Percentiles rank a stretch among this genome's conserved stretches.
These are phyloP conservation scores for Anagrus nilaparvatae DNA, from an alignment of 1,140 invertebrate genomes.

Conservation along the genomic window DNA sequence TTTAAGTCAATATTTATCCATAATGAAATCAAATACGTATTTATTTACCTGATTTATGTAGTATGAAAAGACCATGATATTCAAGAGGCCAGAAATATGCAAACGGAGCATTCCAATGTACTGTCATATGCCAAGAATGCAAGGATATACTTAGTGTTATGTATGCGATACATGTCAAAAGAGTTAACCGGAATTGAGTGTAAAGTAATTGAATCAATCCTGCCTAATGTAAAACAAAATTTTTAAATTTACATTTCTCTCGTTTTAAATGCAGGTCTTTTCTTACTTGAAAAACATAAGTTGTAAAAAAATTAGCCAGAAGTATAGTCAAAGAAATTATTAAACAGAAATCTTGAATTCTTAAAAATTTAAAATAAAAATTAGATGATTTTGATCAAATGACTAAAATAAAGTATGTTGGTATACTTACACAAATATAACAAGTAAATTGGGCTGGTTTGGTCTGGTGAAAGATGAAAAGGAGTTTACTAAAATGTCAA, in stretches of 20 bases:
- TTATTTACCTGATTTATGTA: conserved; percentile 50
- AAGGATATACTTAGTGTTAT: conserved; percentile 45
- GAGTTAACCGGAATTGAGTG: conserved; percentile 49
- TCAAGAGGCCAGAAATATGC: conserved; percentile 43
- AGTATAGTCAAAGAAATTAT: conserved; percentile 53
- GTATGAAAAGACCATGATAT: conserved; percentile 48
- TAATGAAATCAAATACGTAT: background rate
- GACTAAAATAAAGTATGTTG: background rate
- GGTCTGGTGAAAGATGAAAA: conserved; percentile 32
- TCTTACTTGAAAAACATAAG: conserved; percentile 62
- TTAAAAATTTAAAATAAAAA: conserved; percentile 34
- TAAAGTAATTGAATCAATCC: conserved; percentile 57
- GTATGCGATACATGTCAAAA: conserved; percentile 46
- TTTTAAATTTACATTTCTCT: conserved; percentile 16
- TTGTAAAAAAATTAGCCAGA: conserved; percentile 57
- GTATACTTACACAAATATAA: conserved; percentile 35
- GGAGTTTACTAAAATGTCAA: conserved; percentile 36
- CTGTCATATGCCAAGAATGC: conserved; percentile 48
- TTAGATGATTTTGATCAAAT: background rate
- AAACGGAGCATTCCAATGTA: conserved; percentile 44
- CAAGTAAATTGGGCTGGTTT: conserved; percentile 30
- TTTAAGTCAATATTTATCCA: conserved; percentile 1
- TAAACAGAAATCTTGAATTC: conserved; percentile 58
- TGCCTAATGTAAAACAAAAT: conserved; percentile 42
- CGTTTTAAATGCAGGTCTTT: too few relatives aligned